phyloP scores from a whole-genome alignment of 2,888 invertebrate species.

The Ectemnius continuus region DNA sequence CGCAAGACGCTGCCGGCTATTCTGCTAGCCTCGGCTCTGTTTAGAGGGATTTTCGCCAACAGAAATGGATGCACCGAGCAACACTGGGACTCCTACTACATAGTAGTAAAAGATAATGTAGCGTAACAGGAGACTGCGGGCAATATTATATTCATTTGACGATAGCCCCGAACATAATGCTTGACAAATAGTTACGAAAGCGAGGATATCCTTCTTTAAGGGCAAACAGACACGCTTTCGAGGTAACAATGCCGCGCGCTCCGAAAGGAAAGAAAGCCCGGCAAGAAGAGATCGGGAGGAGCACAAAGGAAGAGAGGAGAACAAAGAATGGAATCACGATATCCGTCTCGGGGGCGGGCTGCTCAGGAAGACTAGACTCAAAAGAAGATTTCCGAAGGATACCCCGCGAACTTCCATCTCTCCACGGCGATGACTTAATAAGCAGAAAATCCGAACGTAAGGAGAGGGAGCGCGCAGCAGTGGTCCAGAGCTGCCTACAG shows the following conservation, averaged over 20 bases:
- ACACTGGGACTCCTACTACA: too few species aligned
- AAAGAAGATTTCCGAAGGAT: constrained; percentile 10
- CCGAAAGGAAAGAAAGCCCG: constrained; percentile 4
- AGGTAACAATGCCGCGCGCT: constrained; percentile 4
- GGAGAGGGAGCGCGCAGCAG: background rate
- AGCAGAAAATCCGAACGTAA: constrained; percentile 40
- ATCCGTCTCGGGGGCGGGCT: background rate
- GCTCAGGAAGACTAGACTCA: background rate
- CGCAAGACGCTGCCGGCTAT: too few species aligned
- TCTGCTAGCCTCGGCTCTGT: too few species aligned
- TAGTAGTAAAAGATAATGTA: background rate
- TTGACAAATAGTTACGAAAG: constrained; percentile 2
- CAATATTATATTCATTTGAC: constrained; percentile 6
- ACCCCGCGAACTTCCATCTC: background rate
- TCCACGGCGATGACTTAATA: constrained; percentile 36
- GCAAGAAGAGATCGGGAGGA: background rate
- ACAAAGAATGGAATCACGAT: constrained; percentile 6
- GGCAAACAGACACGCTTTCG: constrained; percentile 6
- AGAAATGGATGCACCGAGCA: too few species aligned
- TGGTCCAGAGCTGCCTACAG: constrained; percentile 8
- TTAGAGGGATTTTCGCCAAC: too few species aligned
- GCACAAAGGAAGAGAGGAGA: constrained; percentile 1
- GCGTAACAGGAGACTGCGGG: background rate
- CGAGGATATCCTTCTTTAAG: background rate
- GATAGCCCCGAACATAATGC: background rate